Evolutionary conservation across 2,113 vertebrate genomes (phyloP).

Genomic region (Nycticorax nycticorax): DNA sequence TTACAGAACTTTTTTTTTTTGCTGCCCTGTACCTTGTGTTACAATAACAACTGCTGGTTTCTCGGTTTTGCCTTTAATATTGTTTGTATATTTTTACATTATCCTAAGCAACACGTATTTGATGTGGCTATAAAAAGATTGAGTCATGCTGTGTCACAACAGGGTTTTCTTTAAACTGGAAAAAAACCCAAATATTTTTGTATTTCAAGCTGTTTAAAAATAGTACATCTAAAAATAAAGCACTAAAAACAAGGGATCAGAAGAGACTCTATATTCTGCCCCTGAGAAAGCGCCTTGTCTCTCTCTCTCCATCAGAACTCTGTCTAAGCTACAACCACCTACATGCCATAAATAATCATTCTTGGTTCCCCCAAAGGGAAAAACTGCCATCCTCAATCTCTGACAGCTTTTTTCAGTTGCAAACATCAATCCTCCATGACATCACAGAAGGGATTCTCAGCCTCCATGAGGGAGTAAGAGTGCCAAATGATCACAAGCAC

Average conservation of each 20-base stretch:
- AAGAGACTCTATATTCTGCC: background rate
- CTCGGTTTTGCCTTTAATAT: background rate
- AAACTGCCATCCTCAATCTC: background rate
- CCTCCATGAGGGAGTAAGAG: background rate
- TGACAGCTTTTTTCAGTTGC: background rate
- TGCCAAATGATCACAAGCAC: background rate
- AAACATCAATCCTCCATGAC: background rate
- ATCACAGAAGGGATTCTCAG: background rate
- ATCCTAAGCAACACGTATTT: constrained; percentile 30
- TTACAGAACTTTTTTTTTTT: background rate
- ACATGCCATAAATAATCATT: background rate
- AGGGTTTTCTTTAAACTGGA: constrained; percentile 27
- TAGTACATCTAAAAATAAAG: constrained; percentile 12
- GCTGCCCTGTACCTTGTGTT: background rate
- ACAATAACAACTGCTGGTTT: background rate
- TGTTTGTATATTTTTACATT: background rate
- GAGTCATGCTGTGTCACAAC: constrained; percentile 45
- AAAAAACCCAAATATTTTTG: constrained; percentile 17
- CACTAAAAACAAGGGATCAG: constrained; percentile 6
- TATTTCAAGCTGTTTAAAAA: constrained; percentile 37
- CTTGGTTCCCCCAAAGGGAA: background rate
- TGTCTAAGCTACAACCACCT: background rate
- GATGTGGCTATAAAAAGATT: constrained; percentile 53
- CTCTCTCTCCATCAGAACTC: background rate
- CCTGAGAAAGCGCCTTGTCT: background rate